Evolutionary conservation across 2,888 invertebrate species (phyloP), one percentile per base, ranked within the genome.

Genomic region (Oscheius sp.): DNA sequence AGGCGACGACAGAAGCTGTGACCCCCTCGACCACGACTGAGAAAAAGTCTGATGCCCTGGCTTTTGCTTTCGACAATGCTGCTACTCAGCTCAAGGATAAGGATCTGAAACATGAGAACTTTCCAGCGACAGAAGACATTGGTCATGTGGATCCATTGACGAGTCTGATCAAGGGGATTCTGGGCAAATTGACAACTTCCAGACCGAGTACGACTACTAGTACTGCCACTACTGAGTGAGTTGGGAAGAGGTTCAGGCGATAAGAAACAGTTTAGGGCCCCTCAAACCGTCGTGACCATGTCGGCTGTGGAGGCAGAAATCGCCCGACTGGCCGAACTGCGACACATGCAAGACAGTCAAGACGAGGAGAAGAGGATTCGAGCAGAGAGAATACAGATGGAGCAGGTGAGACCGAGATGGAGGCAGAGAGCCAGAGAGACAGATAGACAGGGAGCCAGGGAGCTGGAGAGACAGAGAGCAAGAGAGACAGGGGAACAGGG

Each of bases 101-200:
- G 10, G 57, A 55, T 35, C 32, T 63, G 37, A 59, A 57, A 21
- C 50, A 37, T 9, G 55, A 55, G 29, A 55, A 7, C n/a, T 68
- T 68, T 29, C 21, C 9, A 32, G 2, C 53, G 29, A 55, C 35
- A 4, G 55, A 68, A 2, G 68, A 68, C 29, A 53, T 68, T 35
- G 55, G 55, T 13, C 33, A 68, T 35, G 55, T 55, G 37, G 81
- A 81, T 70, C 76, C 79, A 1, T 48, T 81, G 9, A 79, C 78
- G 1, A 77, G 77, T 11, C 62, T 81, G 1, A 81, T 81, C 62
- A 79, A 66, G 48, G 81, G 81, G 29, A 47, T 81, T 0, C 77
- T 81, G 21, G 81, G 81, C 50, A 50, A 35, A 13, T 47, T 66
- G 35, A 55, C 63, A 1, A 63, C 47, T 11, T 35, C 62, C 7